Evolutionary conservation across 92 coral and sea anemone species (phyloP), one percentile per base, ranked within the genome.

Genomic region (Phenganax marumi): DNA sequence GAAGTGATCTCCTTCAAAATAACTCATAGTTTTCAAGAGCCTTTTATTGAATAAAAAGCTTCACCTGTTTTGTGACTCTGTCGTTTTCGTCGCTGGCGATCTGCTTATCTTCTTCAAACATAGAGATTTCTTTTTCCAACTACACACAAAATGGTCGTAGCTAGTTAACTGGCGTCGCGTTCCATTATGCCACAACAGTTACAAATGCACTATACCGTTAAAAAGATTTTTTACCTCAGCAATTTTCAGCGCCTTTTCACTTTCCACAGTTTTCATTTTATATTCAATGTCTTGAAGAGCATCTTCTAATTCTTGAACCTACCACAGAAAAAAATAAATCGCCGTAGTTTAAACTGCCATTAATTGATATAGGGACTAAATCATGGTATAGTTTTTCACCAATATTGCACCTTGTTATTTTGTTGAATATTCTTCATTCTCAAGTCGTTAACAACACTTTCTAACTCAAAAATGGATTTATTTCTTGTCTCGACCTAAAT

Each of bases 61-160:
- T 43, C 89, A 92, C 99, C 93, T 96, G 93, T 25, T 92, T 89
- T 11, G 89, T 85, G 57, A 79, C 68, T 85, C 85, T 89, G 19
- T 91, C 65, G 24, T 88, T 87, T 62, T 78, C 72, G 5, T 78
- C 83, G 9, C 43, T 13, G 50, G 8, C 60, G 47, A 50, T 24
- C 25, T 78, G 49, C 50, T n/a, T 78, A 9, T 78, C 83, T 8
- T 78, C 83, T 39, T 78, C 83, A 47, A 78, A 60, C 17, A 61
- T 17, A 10, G 47, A 11, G 13, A 58, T 78, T 68, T 78, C 72
- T 78, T 58, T 78, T n/a, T 78, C 83, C 55, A 61, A 62, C 83
- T 78, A 50, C 7, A 78, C 61, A 46, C 55, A 72, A 72, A 72
- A 12, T 5, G 43, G 43, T 33, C 43, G 0, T 33, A 0, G 43